These are phyloP conservation scores for Saxidomus purpurata DNA, from an alignment of 1,140 invertebrate genomes.

Conservation along the genomic window DNA sequence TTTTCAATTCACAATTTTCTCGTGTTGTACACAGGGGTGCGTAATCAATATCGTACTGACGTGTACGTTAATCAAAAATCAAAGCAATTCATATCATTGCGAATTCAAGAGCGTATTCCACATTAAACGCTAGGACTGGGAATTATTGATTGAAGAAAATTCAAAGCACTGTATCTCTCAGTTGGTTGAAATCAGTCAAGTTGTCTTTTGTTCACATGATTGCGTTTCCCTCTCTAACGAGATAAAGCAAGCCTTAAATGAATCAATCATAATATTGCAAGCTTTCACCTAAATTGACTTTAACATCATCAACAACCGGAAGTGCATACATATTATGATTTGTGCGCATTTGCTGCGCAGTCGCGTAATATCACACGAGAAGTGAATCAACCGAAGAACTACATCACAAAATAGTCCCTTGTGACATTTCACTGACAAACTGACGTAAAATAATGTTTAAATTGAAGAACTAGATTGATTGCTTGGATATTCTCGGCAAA, in stretches of 20 bases:
- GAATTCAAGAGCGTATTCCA: not conserved
- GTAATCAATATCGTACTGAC: not conserved
- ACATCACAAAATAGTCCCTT: too few species aligned
- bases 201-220: not conserved
- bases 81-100: constrained; percentile 12
- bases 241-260: not conserved
- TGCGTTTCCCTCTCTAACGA: not conserved
- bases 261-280: not conserved
- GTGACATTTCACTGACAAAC: too few species aligned
- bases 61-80: not conserved
- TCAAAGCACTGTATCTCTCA: not conserved
- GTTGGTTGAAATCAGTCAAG: not conserved
- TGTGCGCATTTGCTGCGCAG: too few species aligned
- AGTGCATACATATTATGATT: too few species aligned
- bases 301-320: not conserved
- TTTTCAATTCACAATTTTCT: not conserved
- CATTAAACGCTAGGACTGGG: not conserved
- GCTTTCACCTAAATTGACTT: constrained; percentile 1
- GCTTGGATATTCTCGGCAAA: too few species aligned
- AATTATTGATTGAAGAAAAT: not conserved
- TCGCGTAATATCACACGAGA: too few species aligned
- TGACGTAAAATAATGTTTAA: too few species aligned
- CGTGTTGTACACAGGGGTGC: not conserved
- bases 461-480: too few species aligned
- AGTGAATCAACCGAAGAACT: too few species aligned